Conservation (phyloP, 2,888 invertebrate species). For the Ormyrus thymus region DNA sequence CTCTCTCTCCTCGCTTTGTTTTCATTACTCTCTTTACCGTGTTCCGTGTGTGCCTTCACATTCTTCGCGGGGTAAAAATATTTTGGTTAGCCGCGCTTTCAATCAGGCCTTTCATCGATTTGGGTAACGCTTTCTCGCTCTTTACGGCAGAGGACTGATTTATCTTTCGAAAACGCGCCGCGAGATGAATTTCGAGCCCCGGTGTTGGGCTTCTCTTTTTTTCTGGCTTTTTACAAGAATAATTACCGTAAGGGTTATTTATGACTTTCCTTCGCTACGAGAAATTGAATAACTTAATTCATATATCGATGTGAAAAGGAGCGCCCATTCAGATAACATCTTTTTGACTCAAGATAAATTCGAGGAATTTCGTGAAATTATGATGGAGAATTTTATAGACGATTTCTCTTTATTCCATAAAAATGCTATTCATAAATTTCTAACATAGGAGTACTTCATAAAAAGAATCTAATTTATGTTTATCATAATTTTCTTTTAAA, state of each 20-base stretch:
- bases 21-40: conserved; percentile 8
- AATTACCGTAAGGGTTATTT: conserved; percentile 39
- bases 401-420: conserved; percentile 24
- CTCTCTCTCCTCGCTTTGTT: background rate
- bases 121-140: background rate
- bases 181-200: conserved; percentile 13
- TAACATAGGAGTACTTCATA: background rate
- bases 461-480: background rate
- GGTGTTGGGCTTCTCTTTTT: background rate
- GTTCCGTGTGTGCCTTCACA: background rate
- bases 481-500: no score
- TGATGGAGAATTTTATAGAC: background rate
- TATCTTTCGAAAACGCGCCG: conserved; percentile 25
- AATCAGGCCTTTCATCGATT: conserved; percentile 44
- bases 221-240: conserved; percentile 10
- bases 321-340: conserved; percentile 4
- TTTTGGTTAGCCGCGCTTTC: conserved; percentile 44
- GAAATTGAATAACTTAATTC: conserved; percentile 43
- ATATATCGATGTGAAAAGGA: conserved; percentile 21
- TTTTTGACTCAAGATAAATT: conserved; percentile 2
- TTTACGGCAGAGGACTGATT: conserved; percentile 16
- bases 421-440: conserved; percentile 14
- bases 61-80: conserved; percentile 34
- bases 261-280: background rate
- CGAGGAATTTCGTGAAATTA: conserved; percentile 9